These are phyloP conservation scores for Oxytorus armatus DNA, from an alignment of 2,888 invertebrate genomes.

Conservation along the genomic window DNA sequence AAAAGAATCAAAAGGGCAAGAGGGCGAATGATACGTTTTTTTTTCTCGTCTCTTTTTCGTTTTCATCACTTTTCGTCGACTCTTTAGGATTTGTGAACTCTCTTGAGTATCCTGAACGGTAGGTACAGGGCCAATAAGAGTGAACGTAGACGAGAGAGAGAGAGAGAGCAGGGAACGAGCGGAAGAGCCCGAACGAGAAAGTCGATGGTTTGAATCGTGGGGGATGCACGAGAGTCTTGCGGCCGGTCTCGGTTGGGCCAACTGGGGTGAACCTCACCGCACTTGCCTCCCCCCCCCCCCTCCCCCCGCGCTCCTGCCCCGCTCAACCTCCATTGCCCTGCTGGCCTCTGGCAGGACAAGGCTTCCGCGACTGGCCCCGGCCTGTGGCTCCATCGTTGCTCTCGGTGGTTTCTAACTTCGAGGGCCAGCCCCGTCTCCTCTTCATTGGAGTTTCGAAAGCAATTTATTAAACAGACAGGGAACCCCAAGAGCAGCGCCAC, in stretches of 20 bases:
- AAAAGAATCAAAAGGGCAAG: neutral
- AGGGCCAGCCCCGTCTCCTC: too few species aligned
- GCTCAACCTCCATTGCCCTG: slow-evolving; percentile 8
- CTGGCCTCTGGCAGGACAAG: slow-evolving; percentile 32
- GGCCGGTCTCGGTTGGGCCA: slow-evolving; percentile 68
- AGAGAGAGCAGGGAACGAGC: slow-evolving; percentile 3
- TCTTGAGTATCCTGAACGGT: slow-evolving; percentile 6
- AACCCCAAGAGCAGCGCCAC: slow-evolving; percentile 48
- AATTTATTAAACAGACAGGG: slow-evolving; percentile 69
- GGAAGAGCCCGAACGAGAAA: slow-evolving; percentile 1
- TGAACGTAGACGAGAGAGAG: slow-evolving; percentile 12
- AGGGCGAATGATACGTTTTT: neutral
- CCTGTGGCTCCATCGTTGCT: slow-evolving; percentile 42
- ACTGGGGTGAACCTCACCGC: slow-evolving; percentile 61
- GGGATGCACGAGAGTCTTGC: slow-evolving; percentile 56
- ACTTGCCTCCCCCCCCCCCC: slow-evolving; percentile 47
- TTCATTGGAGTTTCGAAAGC: slow-evolving; percentile 64
- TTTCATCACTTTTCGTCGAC: slow-evolving; percentile 19
- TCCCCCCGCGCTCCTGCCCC: too few species aligned
- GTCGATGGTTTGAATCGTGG: slow-evolving; percentile 24
- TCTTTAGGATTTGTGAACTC: neutral
- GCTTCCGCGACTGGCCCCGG: slow-evolving; percentile 50
- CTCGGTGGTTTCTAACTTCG: slow-evolving; percentile 63
- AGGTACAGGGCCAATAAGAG: neutral
- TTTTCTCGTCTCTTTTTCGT: slow-evolving; percentile 5